Evolutionary conservation across 1,140 invertebrate genomes (phyloP).

Genomic region (Brachionus rubens): DNA sequence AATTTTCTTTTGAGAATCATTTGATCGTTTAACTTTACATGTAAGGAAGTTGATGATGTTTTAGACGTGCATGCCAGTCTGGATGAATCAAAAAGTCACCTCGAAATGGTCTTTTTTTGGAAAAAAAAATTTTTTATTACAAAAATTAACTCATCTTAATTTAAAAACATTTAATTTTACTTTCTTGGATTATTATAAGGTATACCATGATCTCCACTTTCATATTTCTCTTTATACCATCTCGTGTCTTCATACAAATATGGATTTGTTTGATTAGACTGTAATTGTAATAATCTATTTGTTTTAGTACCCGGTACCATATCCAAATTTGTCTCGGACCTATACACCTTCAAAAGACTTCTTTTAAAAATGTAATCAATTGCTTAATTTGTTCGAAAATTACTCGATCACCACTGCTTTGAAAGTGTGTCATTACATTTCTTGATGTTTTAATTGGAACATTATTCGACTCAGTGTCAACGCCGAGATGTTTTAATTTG

Average conservation of each 20-base stretch:
- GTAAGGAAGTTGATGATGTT: constrained; percentile 51
- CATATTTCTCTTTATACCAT: constrained; percentile 45
- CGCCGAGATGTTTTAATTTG: neutral
- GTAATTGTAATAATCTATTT: neutral
- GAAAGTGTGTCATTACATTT: constrained; percentile 32
- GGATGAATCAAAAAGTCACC: constrained; percentile 55
- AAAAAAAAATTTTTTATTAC: neutral
- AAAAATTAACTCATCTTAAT: neutral
- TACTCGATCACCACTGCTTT: neutral
- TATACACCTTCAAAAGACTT: too few species aligned
- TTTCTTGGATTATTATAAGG: constrained; percentile 13
- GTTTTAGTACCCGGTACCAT: neutral
- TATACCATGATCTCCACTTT: constrained; percentile 37
- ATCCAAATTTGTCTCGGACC: constrained; percentile 31
- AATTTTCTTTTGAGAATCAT: neutral
- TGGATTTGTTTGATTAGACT: constrained; percentile 33
- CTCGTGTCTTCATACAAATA: constrained; percentile 37
- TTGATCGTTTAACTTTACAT: neutral
- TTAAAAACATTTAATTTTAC: neutral
- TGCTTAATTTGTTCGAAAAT: neutral
- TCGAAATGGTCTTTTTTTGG: constrained; percentile 46
- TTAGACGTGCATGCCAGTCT: constrained; percentile 52
- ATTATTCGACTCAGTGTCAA: constrained; percentile 20
- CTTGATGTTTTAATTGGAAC: neutral
- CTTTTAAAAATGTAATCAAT: neutral